phyloP scores from a whole-genome alignment of 2,888 invertebrate genomes.

The Dicycla oo region DNA sequence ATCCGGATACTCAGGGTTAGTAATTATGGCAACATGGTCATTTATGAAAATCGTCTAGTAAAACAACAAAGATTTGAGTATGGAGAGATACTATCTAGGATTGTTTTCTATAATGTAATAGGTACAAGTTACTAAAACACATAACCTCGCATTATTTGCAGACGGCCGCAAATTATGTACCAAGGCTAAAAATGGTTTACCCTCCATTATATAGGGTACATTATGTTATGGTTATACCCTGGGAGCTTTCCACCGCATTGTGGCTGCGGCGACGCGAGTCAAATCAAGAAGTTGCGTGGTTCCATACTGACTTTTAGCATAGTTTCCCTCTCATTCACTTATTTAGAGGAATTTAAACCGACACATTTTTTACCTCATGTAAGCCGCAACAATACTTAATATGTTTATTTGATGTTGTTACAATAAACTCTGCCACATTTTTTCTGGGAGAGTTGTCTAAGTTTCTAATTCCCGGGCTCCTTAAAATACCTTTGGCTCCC shows the following conservation, averaged over 20 bases:
- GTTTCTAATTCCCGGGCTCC: not conserved
- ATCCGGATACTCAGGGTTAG: not conserved
- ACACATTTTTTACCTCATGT: not conserved
- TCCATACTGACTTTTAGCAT: conserved; percentile 35
- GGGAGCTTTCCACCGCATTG: conserved; percentile 41
- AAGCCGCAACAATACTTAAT: not conserved
- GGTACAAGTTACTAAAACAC: conserved; percentile 15
- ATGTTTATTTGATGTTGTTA: not conserved
- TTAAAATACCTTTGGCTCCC: not conserved
- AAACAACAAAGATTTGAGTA: not conserved
- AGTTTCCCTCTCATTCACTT: conserved; percentile 29
- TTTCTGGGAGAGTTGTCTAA: not conserved
- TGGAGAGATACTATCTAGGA: not conserved
- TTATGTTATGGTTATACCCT: conserved; percentile 40
- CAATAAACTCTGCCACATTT: not conserved
- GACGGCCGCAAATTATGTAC: conserved; percentile 26
- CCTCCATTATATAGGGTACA: conserved; percentile 26
- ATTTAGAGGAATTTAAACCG: conserved; percentile 4
- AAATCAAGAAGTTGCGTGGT: conserved; percentile 49
- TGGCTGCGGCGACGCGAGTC: conserved; percentile 42
- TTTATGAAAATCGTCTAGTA: not conserved
- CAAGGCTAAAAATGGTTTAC: conserved; percentile 29
- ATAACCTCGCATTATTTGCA: conserved; percentile 49
- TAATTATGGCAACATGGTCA: not conserved
- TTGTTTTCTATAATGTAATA: not conserved